Percentiles rank a stretch among this genome's conserved stretches.
Conservation (phyloP, 2,888 invertebrate genomes). For the Alviniconcha strummeri region DNA sequence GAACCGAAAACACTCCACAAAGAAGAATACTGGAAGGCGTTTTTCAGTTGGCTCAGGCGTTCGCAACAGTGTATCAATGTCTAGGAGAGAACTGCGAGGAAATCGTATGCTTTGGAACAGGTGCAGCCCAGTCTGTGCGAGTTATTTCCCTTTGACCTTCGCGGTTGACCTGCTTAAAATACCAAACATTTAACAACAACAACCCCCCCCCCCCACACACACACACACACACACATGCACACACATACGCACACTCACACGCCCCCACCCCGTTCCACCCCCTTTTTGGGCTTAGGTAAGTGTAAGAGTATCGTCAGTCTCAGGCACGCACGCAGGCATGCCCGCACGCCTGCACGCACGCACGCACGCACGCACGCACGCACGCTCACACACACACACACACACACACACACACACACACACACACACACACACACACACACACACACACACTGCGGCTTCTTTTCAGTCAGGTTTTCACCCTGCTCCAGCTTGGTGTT, state of each 20-base stretch:
- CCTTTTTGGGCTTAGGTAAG: background rate
- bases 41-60: too few species aligned
- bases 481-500: too few species aligned
- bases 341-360: background rate
- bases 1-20: too few species aligned
- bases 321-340: background rate
- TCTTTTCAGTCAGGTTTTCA: too few species aligned
- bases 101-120: too few species aligned
- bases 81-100: too few species aligned
- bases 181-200: background rate
- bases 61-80: too few species aligned
- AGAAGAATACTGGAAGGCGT: too few species aligned
- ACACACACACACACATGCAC: constrained; percentile 1
- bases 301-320: background rate
- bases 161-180: too few species aligned
- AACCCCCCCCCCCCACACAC: background rate
- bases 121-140: too few species aligned
- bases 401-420: background rate
- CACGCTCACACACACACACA: background rate
- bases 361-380: background rate
- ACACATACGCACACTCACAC: constrained; percentile 4
- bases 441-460: background rate
- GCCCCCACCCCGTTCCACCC: background rate
- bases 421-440: background rate
- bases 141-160: too few species aligned